phyloP scores from a whole-genome alignment of 2,888 invertebrate genomes.

The Anaspis maculata region DNA sequence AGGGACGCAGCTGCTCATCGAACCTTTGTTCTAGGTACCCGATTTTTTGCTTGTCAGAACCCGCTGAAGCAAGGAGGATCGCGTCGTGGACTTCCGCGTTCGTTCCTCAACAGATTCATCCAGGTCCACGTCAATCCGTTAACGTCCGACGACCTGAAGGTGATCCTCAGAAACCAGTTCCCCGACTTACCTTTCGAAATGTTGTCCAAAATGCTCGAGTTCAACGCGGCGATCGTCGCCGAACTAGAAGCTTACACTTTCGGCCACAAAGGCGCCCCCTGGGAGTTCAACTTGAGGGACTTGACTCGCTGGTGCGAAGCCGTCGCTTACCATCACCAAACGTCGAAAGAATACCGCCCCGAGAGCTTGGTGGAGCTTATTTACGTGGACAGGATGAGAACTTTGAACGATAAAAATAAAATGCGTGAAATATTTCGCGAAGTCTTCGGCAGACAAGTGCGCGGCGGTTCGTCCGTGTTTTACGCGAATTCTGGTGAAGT shows the following conservation, averaged over 20 bases:
- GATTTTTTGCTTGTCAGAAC: slow-evolving; percentile 97
- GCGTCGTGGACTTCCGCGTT: slow-evolving; percentile 88
- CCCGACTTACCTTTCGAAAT: slow-evolving; percentile 51
- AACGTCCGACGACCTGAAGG: slow-evolving; percentile 55
- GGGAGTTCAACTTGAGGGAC: slow-evolving; percentile 96
- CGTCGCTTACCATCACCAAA: slow-evolving; percentile 43
- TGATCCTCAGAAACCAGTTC: slow-evolving; percentile 61
- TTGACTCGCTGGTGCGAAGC: slow-evolving; percentile 88
- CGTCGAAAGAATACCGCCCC: slow-evolving; percentile 36
- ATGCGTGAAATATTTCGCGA: slow-evolving; percentile 48
- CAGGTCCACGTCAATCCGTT: slow-evolving; percentile 69
- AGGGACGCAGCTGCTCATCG: no score
- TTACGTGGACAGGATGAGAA: slow-evolving; percentile 83
- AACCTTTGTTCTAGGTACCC: slow-evolving; percentile 55
- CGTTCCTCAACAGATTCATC: slow-evolving; percentile 95
- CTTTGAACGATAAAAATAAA: slow-evolving; percentile 62
- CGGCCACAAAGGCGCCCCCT: slow-evolving; percentile 81
- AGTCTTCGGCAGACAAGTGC: slow-evolving; percentile 46
- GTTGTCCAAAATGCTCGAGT: slow-evolving; percentile 64
- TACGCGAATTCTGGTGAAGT: slow-evolving; percentile 51
- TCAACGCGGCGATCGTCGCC: slow-evolving; percentile 61
- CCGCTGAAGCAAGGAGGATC: slow-evolving; percentile 94
- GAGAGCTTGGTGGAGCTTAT: slow-evolving; percentile 62
- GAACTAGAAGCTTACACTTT: slow-evolving; percentile 58
- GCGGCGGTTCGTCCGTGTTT: slow-evolving; percentile 49